Evolutionary conservation across 2,113 vertebrate species (phyloP).

Genomic region (Pandion haliaetus): DNA sequence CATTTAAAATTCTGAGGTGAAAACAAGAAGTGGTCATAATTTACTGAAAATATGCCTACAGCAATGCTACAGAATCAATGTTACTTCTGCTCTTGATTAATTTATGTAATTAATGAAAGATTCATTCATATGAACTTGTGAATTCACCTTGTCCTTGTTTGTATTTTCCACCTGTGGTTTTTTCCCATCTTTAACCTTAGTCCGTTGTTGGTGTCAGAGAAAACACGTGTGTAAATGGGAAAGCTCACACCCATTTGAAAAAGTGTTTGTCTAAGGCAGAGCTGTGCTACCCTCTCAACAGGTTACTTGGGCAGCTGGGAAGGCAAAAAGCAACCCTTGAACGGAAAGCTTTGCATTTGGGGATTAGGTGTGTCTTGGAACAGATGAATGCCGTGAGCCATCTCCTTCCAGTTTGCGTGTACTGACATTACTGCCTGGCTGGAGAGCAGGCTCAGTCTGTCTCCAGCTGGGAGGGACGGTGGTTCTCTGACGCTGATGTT

Average conservation of each 20-base stretch:
- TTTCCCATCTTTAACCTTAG: background rate
- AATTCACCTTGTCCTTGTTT: background rate
- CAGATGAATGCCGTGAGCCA: rapidly evolving
- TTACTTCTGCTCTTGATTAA: background rate
- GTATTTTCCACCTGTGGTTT: background rate
- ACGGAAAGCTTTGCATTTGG: background rate
- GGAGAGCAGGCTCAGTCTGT: rapidly evolving
- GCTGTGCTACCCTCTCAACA: background rate
- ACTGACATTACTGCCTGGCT: background rate
- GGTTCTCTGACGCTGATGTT: background rate
- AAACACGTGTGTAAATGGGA: rapidly evolving
- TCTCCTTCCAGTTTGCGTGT: background rate
- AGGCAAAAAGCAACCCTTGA: background rate
- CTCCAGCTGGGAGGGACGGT: background rate
- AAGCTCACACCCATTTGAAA: background rate
- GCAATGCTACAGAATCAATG: background rate
- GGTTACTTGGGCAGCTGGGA: background rate
- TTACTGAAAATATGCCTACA: background rate
- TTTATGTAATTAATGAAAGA: background rate
- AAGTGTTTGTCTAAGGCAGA: background rate
- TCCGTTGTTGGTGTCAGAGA: background rate
- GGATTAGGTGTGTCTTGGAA: too few species aligned
- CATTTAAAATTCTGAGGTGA: background rate
- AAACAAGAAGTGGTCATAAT: background rate
- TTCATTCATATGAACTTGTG: background rate